Evolutionary conservation across 92 coral and sea anemone species (phyloP).

Genomic region (Zoanthus solanderi): DNA sequence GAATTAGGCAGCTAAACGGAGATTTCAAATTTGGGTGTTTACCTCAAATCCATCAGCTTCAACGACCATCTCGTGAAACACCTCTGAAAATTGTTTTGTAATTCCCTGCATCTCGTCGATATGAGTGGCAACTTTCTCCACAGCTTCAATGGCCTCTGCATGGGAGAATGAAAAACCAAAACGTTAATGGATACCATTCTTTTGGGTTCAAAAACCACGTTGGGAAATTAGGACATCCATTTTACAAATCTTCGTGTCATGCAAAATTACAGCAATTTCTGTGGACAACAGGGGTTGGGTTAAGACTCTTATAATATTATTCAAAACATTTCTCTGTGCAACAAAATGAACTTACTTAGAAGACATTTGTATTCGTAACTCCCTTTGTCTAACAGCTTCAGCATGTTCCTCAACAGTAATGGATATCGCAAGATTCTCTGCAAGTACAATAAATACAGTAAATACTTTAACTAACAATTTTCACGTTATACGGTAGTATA

Average conservation of each 20-base stretch:
- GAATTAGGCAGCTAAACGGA: background rate
- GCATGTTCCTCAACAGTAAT: slow-evolving; percentile 84
- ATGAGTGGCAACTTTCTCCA: slow-evolving; percentile 96
- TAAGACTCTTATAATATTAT: too few species aligned
- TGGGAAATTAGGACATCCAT: too few species aligned
- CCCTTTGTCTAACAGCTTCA: slow-evolving; percentile 75
- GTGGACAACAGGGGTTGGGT: too few species aligned
- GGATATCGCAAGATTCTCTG: slow-evolving; percentile 96
- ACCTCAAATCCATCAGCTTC: slow-evolving; percentile 84
- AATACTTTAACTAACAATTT: background rate
- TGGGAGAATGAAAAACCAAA: background rate
- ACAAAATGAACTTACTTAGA: slow-evolving; percentile 63
- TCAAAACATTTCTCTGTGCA: background rate
- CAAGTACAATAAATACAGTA: background rate
- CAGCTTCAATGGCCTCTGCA: slow-evolving; percentile 92
- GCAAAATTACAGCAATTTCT: too few species aligned
- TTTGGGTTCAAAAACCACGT: too few species aligned
- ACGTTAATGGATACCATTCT: too few species aligned
- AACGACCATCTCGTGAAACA: slow-evolving; percentile 83
- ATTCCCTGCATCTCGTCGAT: slow-evolving; percentile 99
- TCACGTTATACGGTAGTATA: too few species aligned
- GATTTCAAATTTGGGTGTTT: background rate
- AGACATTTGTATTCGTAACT: slow-evolving; percentile 88
- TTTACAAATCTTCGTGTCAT: too few species aligned
- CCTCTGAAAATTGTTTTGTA: slow-evolving; percentile 91